Evolutionary conservation across 2,797 vertebrate genomes (phyloP).

Genomic region (Etheostoma perlongum): DNA sequence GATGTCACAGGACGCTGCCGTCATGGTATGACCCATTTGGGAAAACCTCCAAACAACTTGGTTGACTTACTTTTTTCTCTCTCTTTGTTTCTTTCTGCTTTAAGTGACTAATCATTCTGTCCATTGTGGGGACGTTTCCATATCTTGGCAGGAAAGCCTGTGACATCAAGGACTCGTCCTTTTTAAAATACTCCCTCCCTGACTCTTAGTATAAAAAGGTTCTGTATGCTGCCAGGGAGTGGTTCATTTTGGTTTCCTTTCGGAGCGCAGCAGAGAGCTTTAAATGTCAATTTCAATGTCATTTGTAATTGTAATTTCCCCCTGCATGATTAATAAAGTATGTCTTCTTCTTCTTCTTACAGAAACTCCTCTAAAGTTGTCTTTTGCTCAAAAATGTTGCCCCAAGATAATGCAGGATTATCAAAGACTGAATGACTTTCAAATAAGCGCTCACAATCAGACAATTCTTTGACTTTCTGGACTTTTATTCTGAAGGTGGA

Average conservation of each 20-base stretch:
- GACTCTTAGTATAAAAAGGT: slow-evolving; percentile 1
- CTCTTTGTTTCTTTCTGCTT: slow-evolving; percentile 11
- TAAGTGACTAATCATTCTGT: slow-evolving; percentile 11
- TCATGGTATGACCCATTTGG: slow-evolving; percentile 43
- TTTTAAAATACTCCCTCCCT: not conserved
- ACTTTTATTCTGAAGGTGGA: not conserved
- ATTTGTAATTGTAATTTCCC: too few species aligned
- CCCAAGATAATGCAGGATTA: not conserved
- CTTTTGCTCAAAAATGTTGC: not conserved
- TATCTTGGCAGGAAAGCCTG: not conserved
- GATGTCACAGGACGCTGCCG: slow-evolving; percentile 46
- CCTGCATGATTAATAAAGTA: too few species aligned
- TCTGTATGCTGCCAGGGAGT: not conserved
- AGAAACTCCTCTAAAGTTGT: too few species aligned
- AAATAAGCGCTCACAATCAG: not conserved
- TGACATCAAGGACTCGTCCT: slow-evolving; percentile 1
- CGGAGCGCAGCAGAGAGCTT: not conserved
- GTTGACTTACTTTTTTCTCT: not conserved
- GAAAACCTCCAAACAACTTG: slow-evolving; percentile 36
- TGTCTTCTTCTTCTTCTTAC: too few species aligned
- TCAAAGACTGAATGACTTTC: not conserved
- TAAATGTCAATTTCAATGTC: too few species aligned
- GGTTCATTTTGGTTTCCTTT: not conserved
- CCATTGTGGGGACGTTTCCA: not conserved
- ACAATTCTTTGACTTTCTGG: not conserved